These are phyloP conservation scores for Drosophila carrolli DNA, from an alignment of 1,140 invertebrate genomes.

Conservation along the genomic window DNA sequence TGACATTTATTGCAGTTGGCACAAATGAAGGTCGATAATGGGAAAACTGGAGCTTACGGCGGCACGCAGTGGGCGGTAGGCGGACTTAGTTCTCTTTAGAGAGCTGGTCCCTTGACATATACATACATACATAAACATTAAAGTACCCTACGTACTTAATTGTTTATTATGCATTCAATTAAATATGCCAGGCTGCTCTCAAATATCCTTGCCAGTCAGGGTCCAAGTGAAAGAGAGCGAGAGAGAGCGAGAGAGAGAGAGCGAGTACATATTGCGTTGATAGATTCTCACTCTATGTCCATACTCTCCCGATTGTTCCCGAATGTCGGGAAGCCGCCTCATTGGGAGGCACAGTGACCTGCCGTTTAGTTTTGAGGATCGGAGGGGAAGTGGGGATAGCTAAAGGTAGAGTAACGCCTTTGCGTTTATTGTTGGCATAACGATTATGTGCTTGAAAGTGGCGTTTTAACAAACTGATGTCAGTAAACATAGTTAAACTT, in stretches of 20 bases:
- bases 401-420: too few relatives aligned
- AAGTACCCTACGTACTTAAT: conserved; percentile 81
- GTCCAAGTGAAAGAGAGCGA: not conserved
- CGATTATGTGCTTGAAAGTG: too few relatives aligned
- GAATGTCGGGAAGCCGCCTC: not conserved
- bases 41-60: conserved; percentile 21
- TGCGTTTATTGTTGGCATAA: too few relatives aligned
- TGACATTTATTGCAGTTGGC: conserved; percentile 82
- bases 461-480: too few relatives aligned
- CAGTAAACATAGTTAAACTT: too few relatives aligned
- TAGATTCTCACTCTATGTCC: not conserved
- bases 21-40: conserved; percentile 79
- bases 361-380: too few relatives aligned
- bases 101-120: conserved; percentile 19
- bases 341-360: too few relatives aligned
- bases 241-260: not conserved
- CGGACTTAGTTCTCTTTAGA: not conserved
- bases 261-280: too few relatives aligned
- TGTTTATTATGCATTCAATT: conserved; percentile 82
- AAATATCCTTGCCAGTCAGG: conserved; percentile 30
- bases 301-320: not conserved
- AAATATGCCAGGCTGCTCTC: conserved; percentile 57
- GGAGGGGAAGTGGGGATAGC: too few relatives aligned
- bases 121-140: conserved; percentile 78
- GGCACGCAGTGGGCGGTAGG: not conserved